A percentile compares a stretch with the other conserved stretches of the same genome.
Evolutionary conservation across 2,113 vertebrate genomes (phyloP).

Genomic region (Xenus cinereus): DNA sequence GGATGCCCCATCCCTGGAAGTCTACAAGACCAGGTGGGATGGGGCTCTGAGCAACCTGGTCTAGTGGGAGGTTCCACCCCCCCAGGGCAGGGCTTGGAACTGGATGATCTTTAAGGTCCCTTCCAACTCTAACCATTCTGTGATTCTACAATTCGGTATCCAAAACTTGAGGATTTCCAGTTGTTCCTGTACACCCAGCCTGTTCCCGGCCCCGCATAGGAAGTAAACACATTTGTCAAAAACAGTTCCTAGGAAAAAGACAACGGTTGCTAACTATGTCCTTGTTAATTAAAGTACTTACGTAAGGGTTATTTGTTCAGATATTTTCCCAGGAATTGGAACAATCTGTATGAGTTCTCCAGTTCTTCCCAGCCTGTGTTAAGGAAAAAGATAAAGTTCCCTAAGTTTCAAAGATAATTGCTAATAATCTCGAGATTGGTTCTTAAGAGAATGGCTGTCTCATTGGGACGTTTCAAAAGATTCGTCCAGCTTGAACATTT

Average conservation of each 20-base stretch:
- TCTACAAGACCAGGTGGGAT: too few species aligned
- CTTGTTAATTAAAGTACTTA: background rate
- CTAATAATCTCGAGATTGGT: background rate
- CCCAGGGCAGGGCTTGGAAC: too few species aligned
- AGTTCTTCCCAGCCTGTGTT: background rate
- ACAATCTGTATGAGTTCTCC: background rate
- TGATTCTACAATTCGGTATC: too few species aligned
- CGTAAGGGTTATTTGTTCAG: background rate
- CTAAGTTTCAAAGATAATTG: background rate
- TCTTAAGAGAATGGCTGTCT: background rate
- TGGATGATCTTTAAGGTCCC: too few species aligned
- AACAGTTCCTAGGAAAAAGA: background rate
- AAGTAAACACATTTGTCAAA: background rate
- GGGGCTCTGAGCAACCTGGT: too few species aligned
- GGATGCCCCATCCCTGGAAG: too few species aligned
- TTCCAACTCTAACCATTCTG: too few species aligned
- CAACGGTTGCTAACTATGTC: rapidly evolving
- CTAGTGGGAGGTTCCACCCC: too few species aligned
- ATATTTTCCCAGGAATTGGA: background rate
- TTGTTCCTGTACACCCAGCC: background rate
- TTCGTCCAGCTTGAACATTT: background rate
- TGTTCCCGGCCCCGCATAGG: too few species aligned
- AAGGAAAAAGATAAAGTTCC: background rate
- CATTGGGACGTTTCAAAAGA: background rate
- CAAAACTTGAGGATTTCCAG: background rate